Base-by-base conservation (phyloP, 2,797 vertebrate genomes). In the Morelia viridis region DNA sequence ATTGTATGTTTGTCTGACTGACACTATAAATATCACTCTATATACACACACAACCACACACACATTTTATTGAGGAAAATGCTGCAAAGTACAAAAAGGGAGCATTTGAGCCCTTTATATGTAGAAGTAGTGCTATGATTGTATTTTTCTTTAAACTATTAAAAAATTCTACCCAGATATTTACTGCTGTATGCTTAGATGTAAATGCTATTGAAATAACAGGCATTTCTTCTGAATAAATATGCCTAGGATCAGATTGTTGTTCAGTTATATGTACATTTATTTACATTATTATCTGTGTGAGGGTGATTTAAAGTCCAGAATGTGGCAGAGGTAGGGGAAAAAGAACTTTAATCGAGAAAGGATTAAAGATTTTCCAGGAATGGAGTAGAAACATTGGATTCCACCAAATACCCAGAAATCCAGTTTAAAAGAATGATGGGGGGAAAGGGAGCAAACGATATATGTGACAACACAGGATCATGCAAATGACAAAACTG, bases 61-160 rank as follows among this genome's bases (percentile, higher is more conserved):
- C 17, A 80, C 71, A 41, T 80, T 80, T 80, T 80, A 41, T 17
- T 41, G 31, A 80, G 13, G n/a, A 15, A 57, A 56, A 85, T 57
- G n/a, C 26, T 57, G 28, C 53, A 6, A 85, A 13, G 31, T 91
- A 88, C 22, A n/a, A 86, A 88, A 93, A 88, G 89, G 19, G 46
- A 1, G 1, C 85, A 91, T 62, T 94, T 91, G 60, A 91, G 35
- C 50, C 35, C 56, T 91, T 94, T 80, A 84, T 91, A 92, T 91
- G n/a, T 91, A 60, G 0, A 57, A 93, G 24, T 28, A 85, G 76
- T 64, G 56, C 89, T 41, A 13, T 85, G 93, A 50, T 89, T 93
- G 92, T 87, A 5, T 41, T 91, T 9, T 84, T 83, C 61, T 89
- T 92, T 91, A 90, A 12, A 17, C n/a, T 94, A 92, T 17, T 80